phyloP scores from a whole-genome alignment of 2,113 vertebrate genomes.

The Petrocephalus zakoni region DNA sequence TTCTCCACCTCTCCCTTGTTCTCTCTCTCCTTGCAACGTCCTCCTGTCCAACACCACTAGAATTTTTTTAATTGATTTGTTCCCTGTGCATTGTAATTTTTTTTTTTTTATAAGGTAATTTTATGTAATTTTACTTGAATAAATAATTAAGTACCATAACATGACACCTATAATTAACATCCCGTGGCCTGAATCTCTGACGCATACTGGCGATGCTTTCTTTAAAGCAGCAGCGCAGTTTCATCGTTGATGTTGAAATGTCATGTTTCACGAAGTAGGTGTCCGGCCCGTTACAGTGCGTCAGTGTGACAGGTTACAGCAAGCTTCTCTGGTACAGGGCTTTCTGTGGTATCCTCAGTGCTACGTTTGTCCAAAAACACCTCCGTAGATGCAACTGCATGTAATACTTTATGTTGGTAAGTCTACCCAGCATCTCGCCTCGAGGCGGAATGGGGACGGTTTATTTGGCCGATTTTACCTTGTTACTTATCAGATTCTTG shows the following conservation, averaged over 20 bases:
- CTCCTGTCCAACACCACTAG: background rate
- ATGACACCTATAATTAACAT: constrained; percentile 14
- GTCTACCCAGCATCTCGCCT: too few relatives aligned
- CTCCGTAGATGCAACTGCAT: background rate
- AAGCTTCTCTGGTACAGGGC: background rate
- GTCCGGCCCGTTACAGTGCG: too few relatives aligned
- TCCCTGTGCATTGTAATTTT: background rate
- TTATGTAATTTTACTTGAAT: constrained; percentile 60
- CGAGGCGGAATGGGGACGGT: background rate
- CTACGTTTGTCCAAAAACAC: background rate
- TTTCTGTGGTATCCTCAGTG: background rate
- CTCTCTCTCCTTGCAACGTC: background rate
- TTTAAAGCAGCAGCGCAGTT: background rate
- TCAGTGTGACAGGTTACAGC: background rate
- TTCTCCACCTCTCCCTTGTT: background rate
- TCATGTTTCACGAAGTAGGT: background rate
- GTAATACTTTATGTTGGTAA: too few relatives aligned
- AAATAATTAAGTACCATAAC: constrained; percentile 59
- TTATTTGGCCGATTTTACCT: background rate
- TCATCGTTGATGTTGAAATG: background rate
- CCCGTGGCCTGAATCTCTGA: constrained; percentile 35
- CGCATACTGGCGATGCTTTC: background rate
- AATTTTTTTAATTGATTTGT: background rate
- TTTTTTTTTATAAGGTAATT: too few relatives aligned
- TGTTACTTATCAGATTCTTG: background rate